Evolutionary conservation across 2,113 vertebrate genomes (phyloP).

Genomic region (Pogona vitticeps): DNA sequence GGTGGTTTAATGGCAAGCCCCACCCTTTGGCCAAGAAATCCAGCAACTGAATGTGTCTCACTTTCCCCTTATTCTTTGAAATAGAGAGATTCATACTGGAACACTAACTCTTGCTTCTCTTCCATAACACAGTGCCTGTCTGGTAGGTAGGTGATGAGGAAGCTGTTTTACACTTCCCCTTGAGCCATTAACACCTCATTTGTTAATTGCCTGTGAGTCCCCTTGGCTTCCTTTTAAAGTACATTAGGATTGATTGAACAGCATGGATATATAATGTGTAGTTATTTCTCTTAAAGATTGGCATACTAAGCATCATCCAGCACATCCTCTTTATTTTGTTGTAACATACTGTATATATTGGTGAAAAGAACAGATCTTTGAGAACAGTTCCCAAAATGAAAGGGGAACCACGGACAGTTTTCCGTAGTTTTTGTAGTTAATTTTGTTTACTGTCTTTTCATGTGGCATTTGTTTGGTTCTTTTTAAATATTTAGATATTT

Average conservation of each 20-base stretch:
- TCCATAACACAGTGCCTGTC: not conserved
- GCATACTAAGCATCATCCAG: not conserved
- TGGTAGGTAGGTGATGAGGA: not conserved
- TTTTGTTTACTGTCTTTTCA: too few species aligned
- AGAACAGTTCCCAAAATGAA: too few species aligned
- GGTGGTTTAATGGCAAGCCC: not conserved
- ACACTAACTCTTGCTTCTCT: not conserved
- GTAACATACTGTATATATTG: not conserved
- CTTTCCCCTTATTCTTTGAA: not conserved
- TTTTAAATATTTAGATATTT: too few species aligned
- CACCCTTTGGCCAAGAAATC: not conserved
- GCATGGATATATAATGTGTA: not conserved
- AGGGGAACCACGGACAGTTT: too few species aligned
- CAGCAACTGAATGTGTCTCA: not conserved
- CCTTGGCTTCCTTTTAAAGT: not conserved
- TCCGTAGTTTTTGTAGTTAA: too few species aligned
- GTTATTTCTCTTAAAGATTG: not conserved
- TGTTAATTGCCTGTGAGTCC: not conserved
- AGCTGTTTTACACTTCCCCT: not conserved
- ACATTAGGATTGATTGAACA: constrained; percentile 6
- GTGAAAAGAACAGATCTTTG: too few species aligned
- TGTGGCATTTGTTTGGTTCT: too few species aligned
- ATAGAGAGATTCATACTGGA: not conserved
- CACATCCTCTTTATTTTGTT: not conserved
- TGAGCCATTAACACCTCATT: not conserved